Conservation (phyloP, 2,797 vertebrate genomes). For the Glyptemys insculpta region DNA sequence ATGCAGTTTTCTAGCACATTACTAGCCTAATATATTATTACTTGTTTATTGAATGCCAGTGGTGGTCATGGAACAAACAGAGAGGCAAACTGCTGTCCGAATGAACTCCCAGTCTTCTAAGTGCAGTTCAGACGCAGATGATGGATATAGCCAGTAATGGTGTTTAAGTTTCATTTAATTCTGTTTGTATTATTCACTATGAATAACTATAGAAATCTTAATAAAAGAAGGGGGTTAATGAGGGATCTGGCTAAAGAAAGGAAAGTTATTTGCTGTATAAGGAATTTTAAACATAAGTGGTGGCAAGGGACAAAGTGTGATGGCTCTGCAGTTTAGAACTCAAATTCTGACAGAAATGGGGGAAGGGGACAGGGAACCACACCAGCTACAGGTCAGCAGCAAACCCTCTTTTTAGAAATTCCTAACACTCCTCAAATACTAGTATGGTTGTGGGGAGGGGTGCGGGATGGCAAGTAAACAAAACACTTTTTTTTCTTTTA, state of each 20-base stretch:
- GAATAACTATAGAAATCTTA: slow-evolving; percentile 69
- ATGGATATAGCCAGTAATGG: slow-evolving; percentile 51
- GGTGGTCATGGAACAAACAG: slow-evolving; percentile 25
- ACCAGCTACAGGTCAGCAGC: slow-evolving; percentile 60
- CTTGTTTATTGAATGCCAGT: not conserved
- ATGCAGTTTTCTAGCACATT: not conserved
- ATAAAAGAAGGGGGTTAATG: slow-evolving; percentile 72
- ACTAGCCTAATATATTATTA: not conserved
- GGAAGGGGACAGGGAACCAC: slow-evolving; percentile 48
- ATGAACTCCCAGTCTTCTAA: slow-evolving; percentile 37
- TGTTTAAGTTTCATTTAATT: slow-evolving; percentile 55
- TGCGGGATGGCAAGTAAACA: slow-evolving; percentile 4
- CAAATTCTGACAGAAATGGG: slow-evolving; percentile 71
- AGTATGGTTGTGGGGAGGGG: not conserved
- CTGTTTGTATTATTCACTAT: slow-evolving; percentile 72
- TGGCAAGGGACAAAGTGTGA: slow-evolving; percentile 71
- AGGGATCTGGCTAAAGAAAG: slow-evolving; percentile 57
- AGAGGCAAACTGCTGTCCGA: not conserved
- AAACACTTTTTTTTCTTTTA: slow-evolving; percentile 58
- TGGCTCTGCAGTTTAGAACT: slow-evolving; percentile 60
- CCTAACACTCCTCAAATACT: slow-evolving; percentile 40
- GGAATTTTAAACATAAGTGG: slow-evolving; percentile 64
- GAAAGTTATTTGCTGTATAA: slow-evolving; percentile 64
- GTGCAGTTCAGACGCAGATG: slow-evolving; percentile 23
- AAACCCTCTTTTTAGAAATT: not conserved